A percentile compares a stretch with the other conserved stretches of the same genome.
Conservation (phyloP, 2,797 vertebrate genomes). For the Uromys caudimaculatus region DNA sequence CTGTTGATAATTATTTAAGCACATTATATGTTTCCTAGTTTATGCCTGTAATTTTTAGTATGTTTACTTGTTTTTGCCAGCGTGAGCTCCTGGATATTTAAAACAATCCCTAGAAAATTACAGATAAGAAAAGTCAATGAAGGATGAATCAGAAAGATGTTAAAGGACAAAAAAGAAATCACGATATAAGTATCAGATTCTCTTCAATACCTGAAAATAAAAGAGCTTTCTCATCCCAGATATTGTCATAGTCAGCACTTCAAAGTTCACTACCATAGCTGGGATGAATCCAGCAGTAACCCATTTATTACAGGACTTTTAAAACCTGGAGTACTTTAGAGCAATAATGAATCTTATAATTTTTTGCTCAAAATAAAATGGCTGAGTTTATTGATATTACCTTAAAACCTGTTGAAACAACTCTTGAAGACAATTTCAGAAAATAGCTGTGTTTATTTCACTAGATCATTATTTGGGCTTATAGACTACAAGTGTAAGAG, state of each 20-base stretch:
- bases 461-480: background rate
- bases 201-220: constrained; percentile 7
- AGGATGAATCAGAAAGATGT: background rate
- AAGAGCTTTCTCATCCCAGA: background rate
- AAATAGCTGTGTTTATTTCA: background rate
- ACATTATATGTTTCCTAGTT: background rate
- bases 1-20: background rate
- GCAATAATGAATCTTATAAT: constrained; percentile 12
- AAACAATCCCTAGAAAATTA: background rate
- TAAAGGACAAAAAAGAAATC: constrained; percentile 48
- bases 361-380: background rate
- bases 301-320: constrained; percentile 1
- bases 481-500: background rate
- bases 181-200: background rate
- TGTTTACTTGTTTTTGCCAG: background rate
- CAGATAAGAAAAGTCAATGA: background rate
- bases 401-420: constrained; percentile 40
- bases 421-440: background rate
- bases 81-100: background rate
- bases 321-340: constrained; percentile 15
- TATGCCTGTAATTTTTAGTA: background rate
- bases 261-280: background rate
- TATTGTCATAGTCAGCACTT: constrained; percentile 10
- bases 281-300: background rate
- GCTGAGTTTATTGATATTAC: background rate